A percentile compares a stretch with the other conserved stretches of the same genome.
phyloP scores from a whole-genome alignment of 2,888 invertebrate genomes.

The Xestia sexstrigata region DNA sequence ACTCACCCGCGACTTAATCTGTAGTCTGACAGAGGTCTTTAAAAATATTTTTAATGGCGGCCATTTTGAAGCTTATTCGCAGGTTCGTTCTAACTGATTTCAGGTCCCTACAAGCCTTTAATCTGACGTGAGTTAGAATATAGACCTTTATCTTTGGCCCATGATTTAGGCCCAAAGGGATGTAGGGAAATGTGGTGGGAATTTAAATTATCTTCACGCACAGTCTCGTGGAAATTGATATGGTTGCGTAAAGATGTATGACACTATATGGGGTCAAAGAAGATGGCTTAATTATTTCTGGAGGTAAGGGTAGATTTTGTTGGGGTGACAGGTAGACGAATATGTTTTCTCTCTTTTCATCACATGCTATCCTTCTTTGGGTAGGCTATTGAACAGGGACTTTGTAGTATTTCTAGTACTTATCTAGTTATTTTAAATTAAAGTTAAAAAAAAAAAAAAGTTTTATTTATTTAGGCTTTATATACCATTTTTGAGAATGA shows the following conservation, averaged over 20 bases:
- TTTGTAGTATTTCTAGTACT: background rate
- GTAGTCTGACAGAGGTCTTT: conserved; percentile 69
- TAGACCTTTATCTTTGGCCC: conserved; percentile 75
- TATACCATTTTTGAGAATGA: background rate
- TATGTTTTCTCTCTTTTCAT: conserved; percentile 1
- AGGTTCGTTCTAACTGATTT: conserved; percentile 72
- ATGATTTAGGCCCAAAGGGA: conserved; percentile 61
- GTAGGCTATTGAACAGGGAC: background rate
- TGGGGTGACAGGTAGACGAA: background rate
- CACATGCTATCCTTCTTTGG: background rate
- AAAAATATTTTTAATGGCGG: conserved; percentile 72
- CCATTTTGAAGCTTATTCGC: conserved; percentile 61
- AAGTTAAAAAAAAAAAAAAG: background rate
- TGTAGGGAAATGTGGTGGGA: conserved; percentile 49
- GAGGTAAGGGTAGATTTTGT: too few species aligned
- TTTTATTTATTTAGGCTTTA: background rate
- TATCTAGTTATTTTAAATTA: background rate
- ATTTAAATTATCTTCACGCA: conserved; percentile 33
- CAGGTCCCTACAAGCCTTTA: conserved; percentile 72
- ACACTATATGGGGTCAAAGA: conserved; percentile 11
- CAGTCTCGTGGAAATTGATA: conserved; percentile 9
- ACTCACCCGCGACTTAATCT: conserved; percentile 70
- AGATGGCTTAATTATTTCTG: conserved; percentile 10
- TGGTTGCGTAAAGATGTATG: background rate
- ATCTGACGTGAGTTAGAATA: conserved; percentile 73